Evolutionary conservation across 2,888 invertebrate genomes (phyloP).

Genomic region (Aquatica leii): DNA sequence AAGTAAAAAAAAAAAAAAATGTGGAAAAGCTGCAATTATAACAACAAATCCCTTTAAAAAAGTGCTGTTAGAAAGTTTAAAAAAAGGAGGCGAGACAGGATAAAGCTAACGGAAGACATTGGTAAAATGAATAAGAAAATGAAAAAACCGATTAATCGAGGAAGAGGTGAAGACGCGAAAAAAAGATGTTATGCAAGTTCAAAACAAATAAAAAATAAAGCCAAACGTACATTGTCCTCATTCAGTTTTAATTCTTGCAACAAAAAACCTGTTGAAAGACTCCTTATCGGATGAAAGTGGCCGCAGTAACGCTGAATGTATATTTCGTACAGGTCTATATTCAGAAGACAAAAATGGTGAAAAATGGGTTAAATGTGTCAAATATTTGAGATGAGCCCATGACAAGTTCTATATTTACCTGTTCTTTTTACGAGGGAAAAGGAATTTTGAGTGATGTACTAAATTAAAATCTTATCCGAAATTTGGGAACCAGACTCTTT

Average conservation of each 20-base stretch:
- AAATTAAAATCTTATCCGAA: background rate
- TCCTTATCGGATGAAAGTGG: too few relatives aligned
- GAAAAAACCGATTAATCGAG: background rate
- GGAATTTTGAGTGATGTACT: background rate
- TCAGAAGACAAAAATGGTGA: too few relatives aligned
- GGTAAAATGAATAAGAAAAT: background rate
- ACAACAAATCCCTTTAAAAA: background rate
- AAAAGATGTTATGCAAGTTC: background rate
- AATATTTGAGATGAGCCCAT: background rate
- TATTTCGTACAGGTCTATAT: constrained; percentile 10
- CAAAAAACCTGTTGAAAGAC: too few relatives aligned
- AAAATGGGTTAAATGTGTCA: too few relatives aligned
- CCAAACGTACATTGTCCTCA: too few relatives aligned
- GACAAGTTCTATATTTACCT: background rate
- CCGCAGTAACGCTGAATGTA: too few relatives aligned
- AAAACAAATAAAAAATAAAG: background rate
- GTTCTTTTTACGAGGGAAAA: background rate
- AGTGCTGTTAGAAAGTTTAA: background rate
- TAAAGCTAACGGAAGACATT: background rate
- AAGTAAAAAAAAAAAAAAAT: too few relatives aligned
- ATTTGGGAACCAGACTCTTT: background rate
- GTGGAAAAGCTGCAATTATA: too few relatives aligned
- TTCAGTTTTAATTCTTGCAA: background rate
- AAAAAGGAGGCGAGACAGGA: constrained; percentile 1
- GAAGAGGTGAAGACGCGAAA: background rate